Base-by-base conservation (phyloP, 2,888 invertebrate genomes). In the Lepidochrysops patricia region DNA sequence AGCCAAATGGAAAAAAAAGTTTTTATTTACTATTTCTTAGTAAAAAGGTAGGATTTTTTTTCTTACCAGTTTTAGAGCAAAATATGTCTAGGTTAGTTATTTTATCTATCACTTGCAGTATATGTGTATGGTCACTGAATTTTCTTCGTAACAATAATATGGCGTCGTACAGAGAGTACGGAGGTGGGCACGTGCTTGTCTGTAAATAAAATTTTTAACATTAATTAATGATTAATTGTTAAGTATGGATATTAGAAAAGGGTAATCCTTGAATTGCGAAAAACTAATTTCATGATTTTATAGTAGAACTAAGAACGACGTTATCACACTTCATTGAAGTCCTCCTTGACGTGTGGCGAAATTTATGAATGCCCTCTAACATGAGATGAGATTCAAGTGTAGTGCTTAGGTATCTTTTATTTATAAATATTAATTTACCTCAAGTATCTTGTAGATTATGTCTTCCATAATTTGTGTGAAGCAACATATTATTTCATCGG, bases 401-500 rank as follows among this genome's bases (percentile, higher is more conserved):
- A n/a, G n/a, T n/a, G n/a, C n/a, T n/a, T n/a, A n/a, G n/a, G n/a
- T n/a, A n/a, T n/a, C n/a, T n/a, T 49, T 12, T 1, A 23, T 27
- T 15, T 9, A 35, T 9, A 23, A 57, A 37, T 6, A 37, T 6
- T 37, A 32, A 54, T 15, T 35, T 67, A 82, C 82, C 73, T 68
- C 64, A 34, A 82, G 65, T n/a, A 81, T n/a, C 23, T 68, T 62
- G 5, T 67, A 58, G 2, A 84, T 58, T 0, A 67, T 62, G 9
- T 78, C 73, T 37, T 85, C 85, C 73, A 85, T 74, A 1, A 77
- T 73, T 61, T 84, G 85, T 1, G 62, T 69, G 19, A 72, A 80
- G n/a, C 62, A 64, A 60, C 82, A 84, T 0, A 74, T 57, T 66
- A 70, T 78, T 64, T 85, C 85, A 0, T 79, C 77, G 2, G 73